A percentile compares a stretch with the other conserved stretches of the same genome.
These are phyloP conservation scores for Cottus gobio DNA, from an alignment of 2,113 vertebrate species.

Conservation along the genomic window DNA sequence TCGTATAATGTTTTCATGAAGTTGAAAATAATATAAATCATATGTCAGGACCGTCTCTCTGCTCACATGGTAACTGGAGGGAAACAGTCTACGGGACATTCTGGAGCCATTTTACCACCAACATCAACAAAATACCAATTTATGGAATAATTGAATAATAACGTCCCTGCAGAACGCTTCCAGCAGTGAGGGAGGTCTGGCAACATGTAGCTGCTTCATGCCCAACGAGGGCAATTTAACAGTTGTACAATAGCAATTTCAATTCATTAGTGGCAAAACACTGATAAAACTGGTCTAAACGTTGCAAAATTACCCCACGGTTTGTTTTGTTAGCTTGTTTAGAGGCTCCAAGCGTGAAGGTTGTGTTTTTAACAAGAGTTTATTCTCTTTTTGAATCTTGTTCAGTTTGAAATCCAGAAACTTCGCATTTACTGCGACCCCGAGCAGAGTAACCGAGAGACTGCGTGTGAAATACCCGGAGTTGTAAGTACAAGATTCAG, in stretches of 20 bases:
- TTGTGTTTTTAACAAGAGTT: conserved; percentile 22
- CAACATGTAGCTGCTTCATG: conserved; percentile 27
- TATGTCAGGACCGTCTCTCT: conserved; percentile 21
- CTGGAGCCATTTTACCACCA: conserved; percentile 41
- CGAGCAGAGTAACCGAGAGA: conserved; percentile 94
- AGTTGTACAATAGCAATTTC: conserved; percentile 39
- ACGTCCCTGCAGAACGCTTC: conserved; percentile 30
- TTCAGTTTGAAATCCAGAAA: conserved; percentile 96
- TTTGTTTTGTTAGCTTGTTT: conserved; percentile 39
- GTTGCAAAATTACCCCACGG: conserved; percentile 26
- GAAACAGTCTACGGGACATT: conserved; percentile 20
- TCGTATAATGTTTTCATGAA: background rate
- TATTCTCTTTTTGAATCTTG: conserved; percentile 18
- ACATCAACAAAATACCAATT: conserved; percentile 55
- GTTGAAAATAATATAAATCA: conserved; percentile 41
- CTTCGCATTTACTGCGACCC: conserved; percentile 97
- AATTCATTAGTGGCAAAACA: conserved; percentile 45
- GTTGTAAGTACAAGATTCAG: conserved; percentile 87
- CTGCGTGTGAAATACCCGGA: conserved; percentile 95
- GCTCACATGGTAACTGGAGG: conserved; percentile 25
- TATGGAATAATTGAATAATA: conserved; percentile 56
- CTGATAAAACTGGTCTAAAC: conserved; percentile 38
- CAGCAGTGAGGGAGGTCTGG: conserved; percentile 55
- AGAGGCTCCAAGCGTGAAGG: background rate
- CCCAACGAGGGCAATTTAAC: conserved; percentile 32